Evolutionary conservation across 92 coral and sea anemone genomes (phyloP), one percentile per base, ranked within the genome.

Genomic region (Epizoanthus stellaris): DNA sequence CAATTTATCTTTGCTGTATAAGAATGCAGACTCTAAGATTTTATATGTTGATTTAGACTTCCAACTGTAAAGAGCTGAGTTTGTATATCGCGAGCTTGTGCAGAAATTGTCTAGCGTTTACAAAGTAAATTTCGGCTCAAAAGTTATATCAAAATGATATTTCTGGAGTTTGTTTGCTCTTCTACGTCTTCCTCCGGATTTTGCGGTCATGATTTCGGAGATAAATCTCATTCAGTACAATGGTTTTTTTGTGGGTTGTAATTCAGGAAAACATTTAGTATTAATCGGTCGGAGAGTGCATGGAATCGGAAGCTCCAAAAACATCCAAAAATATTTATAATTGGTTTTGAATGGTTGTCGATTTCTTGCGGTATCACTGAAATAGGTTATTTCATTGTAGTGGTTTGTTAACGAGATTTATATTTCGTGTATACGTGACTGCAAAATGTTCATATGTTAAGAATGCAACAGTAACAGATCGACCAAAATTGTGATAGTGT

Each of bases 211-310:
- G 30, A 42, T 39, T 59, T 36, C 40, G 54, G 23, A 59, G 81
- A 34, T 76, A 62, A 77, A 61, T 17, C 11, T 47, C 23, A 49
- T 60, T 21, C 36, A 70, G 73, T 63, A 1, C 10, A 63, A 23
- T 64, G 19, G 19, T 79, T 19, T 64, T 43, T 79, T n/a, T 1
- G 70, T 43, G 82, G 82, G 61, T 77, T 77, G 70, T 77, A 77
- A 77, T 62, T 62, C 82, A 77, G 82, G 82, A 77, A 61, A 79
- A 43, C 83, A 76, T 58, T 76, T 76, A 76, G 81, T 62, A 76
- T 36, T 76, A 34, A 34, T 59, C 53, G 25, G 67, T 59, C 39
- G 54, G 12, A 76, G 21, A 57, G 36, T 76, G 60, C 69, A 21
- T 59, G 42, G 62, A 23, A 76, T 59, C 56, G 81, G 69, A 76